These are phyloP conservation scores for Tortricodes alternella DNA, from an alignment of 2,888 invertebrate genomes.

Conservation along the genomic window DNA sequence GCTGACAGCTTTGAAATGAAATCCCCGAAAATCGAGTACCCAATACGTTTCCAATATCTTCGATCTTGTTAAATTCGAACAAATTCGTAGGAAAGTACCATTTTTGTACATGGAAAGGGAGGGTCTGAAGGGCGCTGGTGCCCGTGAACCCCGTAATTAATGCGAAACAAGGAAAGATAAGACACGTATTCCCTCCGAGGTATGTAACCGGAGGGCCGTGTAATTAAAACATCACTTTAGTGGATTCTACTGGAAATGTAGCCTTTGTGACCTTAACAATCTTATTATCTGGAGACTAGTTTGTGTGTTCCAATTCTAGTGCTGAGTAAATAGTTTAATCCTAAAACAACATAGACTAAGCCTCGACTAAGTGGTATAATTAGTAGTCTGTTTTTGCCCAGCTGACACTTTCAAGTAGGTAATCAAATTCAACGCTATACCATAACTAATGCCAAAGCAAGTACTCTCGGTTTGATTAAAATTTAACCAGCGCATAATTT, in stretches of 20 bases:
- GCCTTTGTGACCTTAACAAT: constrained; percentile 16
- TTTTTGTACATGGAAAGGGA: constrained; percentile 62
- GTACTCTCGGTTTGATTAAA: too few relatives aligned
- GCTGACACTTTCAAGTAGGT: too few relatives aligned
- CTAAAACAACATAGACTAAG: background rate
- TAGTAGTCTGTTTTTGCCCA: too few relatives aligned
- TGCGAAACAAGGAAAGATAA: constrained; percentile 66
- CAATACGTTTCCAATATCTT: constrained; percentile 44
- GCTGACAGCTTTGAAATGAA: constrained; percentile 1
- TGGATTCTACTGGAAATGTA: constrained; percentile 44
- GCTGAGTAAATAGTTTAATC: background rate
- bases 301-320: background rate
- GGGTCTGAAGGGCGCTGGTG: constrained; percentile 34
- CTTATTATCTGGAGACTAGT: background rate
- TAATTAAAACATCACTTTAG: constrained; percentile 65
- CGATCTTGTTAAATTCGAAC: constrained; percentile 48
- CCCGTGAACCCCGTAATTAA: constrained; percentile 58
- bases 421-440: too few relatives aligned
- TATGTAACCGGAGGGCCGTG: constrained; percentile 54
- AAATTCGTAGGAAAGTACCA: constrained; percentile 45
- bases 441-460: too few relatives aligned
- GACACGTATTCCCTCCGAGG: constrained; percentile 54
- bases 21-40: background rate
- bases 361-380: background rate
- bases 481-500: too few relatives aligned